A percentile compares a stretch with the other conserved stretches of the same genome.
phyloP scores from a whole-genome alignment of 2,888 invertebrate genomes.

The Drosophila siamana region DNA sequence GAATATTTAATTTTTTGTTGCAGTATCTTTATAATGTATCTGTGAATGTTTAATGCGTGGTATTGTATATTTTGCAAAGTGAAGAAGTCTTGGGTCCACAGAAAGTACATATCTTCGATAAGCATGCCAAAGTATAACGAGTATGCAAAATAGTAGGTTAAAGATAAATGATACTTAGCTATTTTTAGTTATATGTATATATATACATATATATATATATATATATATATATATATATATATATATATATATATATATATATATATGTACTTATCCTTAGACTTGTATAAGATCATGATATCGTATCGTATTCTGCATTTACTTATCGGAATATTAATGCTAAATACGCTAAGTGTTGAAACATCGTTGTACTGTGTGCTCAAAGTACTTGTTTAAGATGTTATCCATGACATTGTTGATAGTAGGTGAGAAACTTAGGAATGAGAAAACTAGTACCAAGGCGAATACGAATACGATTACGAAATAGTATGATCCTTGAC shows the following conservation, averaged over 20 bases:
- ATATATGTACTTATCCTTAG: constrained; percentile 49
- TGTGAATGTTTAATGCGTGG: constrained; percentile 16
- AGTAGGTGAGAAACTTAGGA: constrained; percentile 12
- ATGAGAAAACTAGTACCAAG: constrained; percentile 11
- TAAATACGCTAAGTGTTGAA: constrained; percentile 40
- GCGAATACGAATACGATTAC: constrained; percentile 2
- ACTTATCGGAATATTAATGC: constrained; percentile 17
- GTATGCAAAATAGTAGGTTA: constrained; percentile 21
- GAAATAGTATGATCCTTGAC: constrained; percentile 26
- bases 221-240: constrained; percentile 41
- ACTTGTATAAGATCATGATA: background rate
- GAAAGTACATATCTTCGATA: constrained; percentile 15
- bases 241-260: constrained; percentile 1
- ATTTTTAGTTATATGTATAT: constrained; percentile 2
- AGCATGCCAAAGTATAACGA: constrained; percentile 50
- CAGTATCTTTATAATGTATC: background rate
- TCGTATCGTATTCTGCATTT: constrained; percentile 20
- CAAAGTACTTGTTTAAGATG: constrained; percentile 43
- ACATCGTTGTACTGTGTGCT: constrained; percentile 57
- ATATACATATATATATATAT: constrained; percentile 41
- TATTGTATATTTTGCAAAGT: constrained; percentile 17
- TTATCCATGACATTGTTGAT: constrained; percentile 12
- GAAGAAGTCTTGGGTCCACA: constrained; percentile 14
- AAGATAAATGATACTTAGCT: constrained; percentile 20
- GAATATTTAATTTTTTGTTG: no score